Percentiles rank a stretch among this genome's conserved stretches.
Evolutionary conservation across 2,888 invertebrate genomes (phyloP).

Genomic region (Eristalis tenax): DNA sequence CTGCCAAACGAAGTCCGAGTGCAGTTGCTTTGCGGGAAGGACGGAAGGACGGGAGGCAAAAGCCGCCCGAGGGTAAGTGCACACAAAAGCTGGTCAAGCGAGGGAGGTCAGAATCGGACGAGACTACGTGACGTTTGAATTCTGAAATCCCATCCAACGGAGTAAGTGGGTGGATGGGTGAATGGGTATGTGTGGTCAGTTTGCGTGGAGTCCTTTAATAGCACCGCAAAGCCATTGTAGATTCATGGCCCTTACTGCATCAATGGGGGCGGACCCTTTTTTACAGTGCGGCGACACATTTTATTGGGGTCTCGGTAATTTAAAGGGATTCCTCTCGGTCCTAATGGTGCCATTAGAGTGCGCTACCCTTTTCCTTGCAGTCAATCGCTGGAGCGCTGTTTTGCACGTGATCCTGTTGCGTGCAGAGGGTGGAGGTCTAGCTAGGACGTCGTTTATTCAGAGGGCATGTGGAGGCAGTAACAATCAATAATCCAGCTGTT

Average conservation of each 20-base stretch:
- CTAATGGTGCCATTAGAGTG: slow-evolving; percentile 33
- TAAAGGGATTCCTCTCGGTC: slow-evolving; percentile 32
- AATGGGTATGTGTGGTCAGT: slow-evolving; percentile 17
- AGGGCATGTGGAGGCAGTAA: background rate
- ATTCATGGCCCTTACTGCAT: slow-evolving; percentile 32
- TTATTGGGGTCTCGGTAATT: slow-evolving; percentile 51
- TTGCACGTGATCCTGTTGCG: background rate
- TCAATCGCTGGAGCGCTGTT: no score
- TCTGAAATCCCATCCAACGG: slow-evolving; percentile 10
- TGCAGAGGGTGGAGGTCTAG: no score
- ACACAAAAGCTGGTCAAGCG: slow-evolving; percentile 7
- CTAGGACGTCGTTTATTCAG: background rate
- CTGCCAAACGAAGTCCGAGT: background rate
- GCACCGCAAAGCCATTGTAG: slow-evolving; percentile 20
- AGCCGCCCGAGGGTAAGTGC: background rate
- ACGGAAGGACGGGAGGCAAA: background rate
- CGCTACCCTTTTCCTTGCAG: background rate
- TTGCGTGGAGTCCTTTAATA: slow-evolving; percentile 53
- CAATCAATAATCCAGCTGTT: background rate
- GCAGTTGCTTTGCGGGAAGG: background rate
- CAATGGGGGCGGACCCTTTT: slow-evolving; percentile 30
- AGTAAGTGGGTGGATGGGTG: background rate
- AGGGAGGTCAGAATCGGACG: slow-evolving; percentile 28
- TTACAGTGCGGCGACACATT: slow-evolving; percentile 31
- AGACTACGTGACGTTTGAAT: slow-evolving; percentile 58